Base-by-base conservation (phyloP, 2,888 invertebrate genomes). In the Caenorhabditis sp. region DNA sequence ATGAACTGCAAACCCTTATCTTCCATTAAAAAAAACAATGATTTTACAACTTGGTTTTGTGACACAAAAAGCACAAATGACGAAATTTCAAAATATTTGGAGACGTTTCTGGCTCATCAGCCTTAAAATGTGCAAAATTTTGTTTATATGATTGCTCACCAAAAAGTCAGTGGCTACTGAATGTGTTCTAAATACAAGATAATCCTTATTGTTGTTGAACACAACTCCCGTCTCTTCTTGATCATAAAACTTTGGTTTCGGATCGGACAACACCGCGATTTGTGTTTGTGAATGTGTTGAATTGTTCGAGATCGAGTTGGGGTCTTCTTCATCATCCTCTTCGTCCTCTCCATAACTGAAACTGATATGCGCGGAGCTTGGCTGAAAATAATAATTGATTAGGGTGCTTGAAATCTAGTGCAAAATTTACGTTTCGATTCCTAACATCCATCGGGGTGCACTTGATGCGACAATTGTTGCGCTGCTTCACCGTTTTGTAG, bases 371-470 rank as follows among this genome's bases (percentile, higher is more conserved):
- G 62, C 75, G 8, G 63, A 58, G 26, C 63, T 67, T 14, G 69
- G 66, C 69, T 74, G 58, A 36, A 67, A 72, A 54, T 20, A 17
- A n/a, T n/a, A n/a, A 8, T 61, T 26, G 20, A 20, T 17, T 12
- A 59, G 21, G 20, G 5, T 54, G n/a, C n/a, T n/a, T n/a, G n/a
- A n/a, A n/a, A n/a, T n/a, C n/a, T n/a, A n/a, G n/a, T n/a, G n/a
- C n/a, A 23, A 49, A 20, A 52, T 54, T 61, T 23, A 71, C 71
- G 52, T 67, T 62, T 26, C 67, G 59, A 58, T 81, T 80, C 20
- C 87, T 59, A 49, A 87, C 77, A 69, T 87, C 87, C 56, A 86
- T 53, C 10, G 87, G 85, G n/a, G 82, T 80, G 63, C 85, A 69
- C 60, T 79, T 81, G 53, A 87, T 71, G 2, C 83, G 76, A 66